Conservation (phyloP, 1,140 invertebrate genomes). For the Cyclina sinensis region DNA sequence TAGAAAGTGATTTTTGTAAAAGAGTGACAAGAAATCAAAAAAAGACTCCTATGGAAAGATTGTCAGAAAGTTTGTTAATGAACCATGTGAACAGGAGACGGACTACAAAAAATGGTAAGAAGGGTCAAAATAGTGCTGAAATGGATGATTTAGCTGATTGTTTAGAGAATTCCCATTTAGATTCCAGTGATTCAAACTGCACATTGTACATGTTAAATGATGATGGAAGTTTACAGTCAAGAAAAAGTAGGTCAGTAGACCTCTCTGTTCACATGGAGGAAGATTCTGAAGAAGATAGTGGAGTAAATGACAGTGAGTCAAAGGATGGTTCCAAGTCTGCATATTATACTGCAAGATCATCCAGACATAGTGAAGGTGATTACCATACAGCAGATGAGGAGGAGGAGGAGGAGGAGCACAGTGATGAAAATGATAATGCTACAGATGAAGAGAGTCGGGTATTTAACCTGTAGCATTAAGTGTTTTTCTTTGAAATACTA, state of each 20-base stretch:
- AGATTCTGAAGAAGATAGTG: background rate
- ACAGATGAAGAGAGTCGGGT: background rate
- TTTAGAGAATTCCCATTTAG: constrained; percentile 11
- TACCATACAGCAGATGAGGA: constrained; percentile 1
- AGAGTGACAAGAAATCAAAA: constrained; percentile 18
- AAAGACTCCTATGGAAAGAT: constrained; percentile 8
- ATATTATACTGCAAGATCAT: constrained; percentile 1
- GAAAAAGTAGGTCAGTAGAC: constrained; percentile 22
- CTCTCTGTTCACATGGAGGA: background rate
- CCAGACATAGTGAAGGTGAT: constrained; percentile 9
- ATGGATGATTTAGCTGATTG: constrained; percentile 10
- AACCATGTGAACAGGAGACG: constrained; percentile 45
- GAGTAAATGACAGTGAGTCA: background rate
- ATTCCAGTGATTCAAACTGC: constrained; percentile 41
- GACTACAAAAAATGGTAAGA: background rate
- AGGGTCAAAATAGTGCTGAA: background rate
- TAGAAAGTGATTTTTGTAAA: constrained; percentile 1
- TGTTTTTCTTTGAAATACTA: too few relatives aligned
- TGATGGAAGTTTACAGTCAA: background rate
- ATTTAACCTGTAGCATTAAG: too few relatives aligned
- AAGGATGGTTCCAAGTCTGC: background rate
- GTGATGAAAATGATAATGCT: background rate
- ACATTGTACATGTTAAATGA: constrained; percentile 65
- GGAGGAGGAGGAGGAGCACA: constrained; percentile 1
- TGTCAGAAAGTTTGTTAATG: constrained; percentile 49